Base-by-base conservation (phyloP, 2,888 invertebrate genomes). In the Drosophila seclusa region DNA sequence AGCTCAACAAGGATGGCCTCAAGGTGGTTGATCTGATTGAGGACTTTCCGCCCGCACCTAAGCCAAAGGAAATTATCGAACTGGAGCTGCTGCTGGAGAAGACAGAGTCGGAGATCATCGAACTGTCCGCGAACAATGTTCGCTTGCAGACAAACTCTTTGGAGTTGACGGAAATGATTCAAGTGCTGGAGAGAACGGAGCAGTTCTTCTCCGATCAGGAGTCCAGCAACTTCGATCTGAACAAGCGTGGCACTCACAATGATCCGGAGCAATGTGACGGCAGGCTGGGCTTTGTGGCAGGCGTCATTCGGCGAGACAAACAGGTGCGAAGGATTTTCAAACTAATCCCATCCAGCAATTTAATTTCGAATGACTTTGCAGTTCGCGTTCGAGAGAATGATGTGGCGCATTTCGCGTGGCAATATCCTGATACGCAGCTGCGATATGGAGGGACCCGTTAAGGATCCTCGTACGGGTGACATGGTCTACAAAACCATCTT, bases 81-180 rank as follows among this genome's bases (percentile, higher is more conserved):
- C 90, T 93, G 40, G 92, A 97, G 96, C 96, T 96, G 2, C 97
- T 98, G 83, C 95, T 99, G 92, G 99, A 99, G 93, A 98, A 98
- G 94, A 97, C 98, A 29, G 99, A 99, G 93, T 97, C 97, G 83
- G 99, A 99, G 93, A 96, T 99, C 77, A 94, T 97, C 67, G 99
- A 99, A 93, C 94, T 99, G 73, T 97, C 98, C 70, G 97, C 97
- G 91, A 99, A 98, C 92, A 97, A 98, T 24, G 96, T 98, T 69
- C 98, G 97, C 88, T 93, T 99, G 90, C 98, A 98, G 93, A 97
- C 97, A 83, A 99, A 98, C 93, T 98, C 95, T 91, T 94, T 98
- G 79, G 99, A 99, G 93, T 94, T 99, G 81, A 97, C 97, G 0
- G 99, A 99, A 93, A 93, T 99, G 89, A 96, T 95, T 78, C 97